These are phyloP conservation scores for Myripristis murdjan DNA, from an alignment of 2,797 vertebrate species.

Conservation along the genomic window DNA sequence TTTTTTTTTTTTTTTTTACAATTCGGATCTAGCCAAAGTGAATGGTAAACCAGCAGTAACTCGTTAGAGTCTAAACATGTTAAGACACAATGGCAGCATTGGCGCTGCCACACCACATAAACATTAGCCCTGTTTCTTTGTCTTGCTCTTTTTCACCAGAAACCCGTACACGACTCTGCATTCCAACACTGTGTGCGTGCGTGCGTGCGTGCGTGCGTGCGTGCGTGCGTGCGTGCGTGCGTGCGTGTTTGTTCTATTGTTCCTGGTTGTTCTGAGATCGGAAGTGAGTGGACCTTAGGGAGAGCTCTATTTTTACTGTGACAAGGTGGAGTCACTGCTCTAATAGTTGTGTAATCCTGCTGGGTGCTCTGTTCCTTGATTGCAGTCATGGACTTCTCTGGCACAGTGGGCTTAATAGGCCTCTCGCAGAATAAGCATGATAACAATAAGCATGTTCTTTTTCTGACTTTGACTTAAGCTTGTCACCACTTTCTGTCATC, in stretches of 20 bases:
- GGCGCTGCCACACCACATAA: constrained; percentile 55
- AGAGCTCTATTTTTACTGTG: constrained; percentile 71
- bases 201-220: constrained; percentile 39
- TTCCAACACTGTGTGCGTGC: constrained; percentile 61
- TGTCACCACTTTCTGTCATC: background rate
- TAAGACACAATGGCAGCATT: constrained; percentile 67
- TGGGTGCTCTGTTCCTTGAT: constrained; percentile 55
- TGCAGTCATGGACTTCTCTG: constrained; percentile 28
- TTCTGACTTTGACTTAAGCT: background rate
- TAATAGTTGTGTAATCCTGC: constrained; percentile 75
- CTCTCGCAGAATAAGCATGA: constrained; percentile 13
- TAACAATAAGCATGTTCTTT: constrained; percentile 10
- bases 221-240: constrained; percentile 39
- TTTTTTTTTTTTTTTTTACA: background rate
- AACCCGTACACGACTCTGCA: constrained; percentile 57
- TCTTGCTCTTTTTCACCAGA: constrained; percentile 38
- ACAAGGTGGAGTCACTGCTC: constrained; percentile 76
- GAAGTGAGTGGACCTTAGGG: constrained; percentile 73
- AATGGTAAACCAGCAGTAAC: constrained; percentile 59
- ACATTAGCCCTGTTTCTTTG: constrained; percentile 54
- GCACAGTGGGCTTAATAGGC: constrained; percentile 16
- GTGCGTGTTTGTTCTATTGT: constrained; percentile 66
- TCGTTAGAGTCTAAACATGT: constrained; percentile 70
- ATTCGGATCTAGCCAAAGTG: constrained; percentile 15
- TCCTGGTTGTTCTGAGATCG: constrained; percentile 74